Evolutionary conservation across 2,888 invertebrate species (phyloP).

Genomic region (Exocentrus adspersus): DNA sequence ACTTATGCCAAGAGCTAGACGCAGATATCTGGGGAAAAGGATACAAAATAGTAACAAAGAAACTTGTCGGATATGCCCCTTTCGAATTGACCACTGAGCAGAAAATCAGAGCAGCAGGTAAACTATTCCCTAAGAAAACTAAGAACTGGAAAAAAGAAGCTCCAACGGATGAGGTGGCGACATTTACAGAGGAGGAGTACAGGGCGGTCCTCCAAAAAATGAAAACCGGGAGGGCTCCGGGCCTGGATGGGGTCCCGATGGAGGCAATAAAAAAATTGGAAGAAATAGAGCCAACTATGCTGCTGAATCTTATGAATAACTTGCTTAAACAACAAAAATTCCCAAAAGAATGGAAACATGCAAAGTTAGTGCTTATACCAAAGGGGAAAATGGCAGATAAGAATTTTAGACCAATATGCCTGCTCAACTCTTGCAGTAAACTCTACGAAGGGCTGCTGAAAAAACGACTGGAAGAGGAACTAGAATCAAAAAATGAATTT

Average conservation of each 20-base stretch:
- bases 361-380: not conserved
- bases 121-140: conserved; percentile 2
- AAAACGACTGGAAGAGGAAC: not conserved
- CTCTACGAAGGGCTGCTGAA: not conserved
- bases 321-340: too few species aligned
- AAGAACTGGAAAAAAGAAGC: not conserved
- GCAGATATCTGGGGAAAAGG: conserved; percentile 21
- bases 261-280: not conserved
- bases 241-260: not conserved
- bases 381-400: too few species aligned
- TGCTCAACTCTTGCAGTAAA: not conserved
- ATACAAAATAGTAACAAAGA: not conserved
- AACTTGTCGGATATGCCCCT: not conserved
- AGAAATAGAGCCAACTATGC: not conserved
- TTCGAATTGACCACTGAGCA: not conserved
- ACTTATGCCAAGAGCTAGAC: conserved; percentile 4
- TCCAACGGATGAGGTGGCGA: too few species aligned
- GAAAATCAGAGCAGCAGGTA: not conserved
- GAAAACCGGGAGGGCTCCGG: not conserved
- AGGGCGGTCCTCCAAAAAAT: not conserved
- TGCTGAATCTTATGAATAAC: too few species aligned
- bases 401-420: too few species aligned
- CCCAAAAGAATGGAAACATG: not conserved
- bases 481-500: not conserved
- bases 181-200: too few species aligned